A percentile compares a stretch with the other conserved stretches of the same genome.
Evolutionary conservation across 2,888 invertebrate species (phyloP).

Genomic region (Augochlorella aurata): DNA sequence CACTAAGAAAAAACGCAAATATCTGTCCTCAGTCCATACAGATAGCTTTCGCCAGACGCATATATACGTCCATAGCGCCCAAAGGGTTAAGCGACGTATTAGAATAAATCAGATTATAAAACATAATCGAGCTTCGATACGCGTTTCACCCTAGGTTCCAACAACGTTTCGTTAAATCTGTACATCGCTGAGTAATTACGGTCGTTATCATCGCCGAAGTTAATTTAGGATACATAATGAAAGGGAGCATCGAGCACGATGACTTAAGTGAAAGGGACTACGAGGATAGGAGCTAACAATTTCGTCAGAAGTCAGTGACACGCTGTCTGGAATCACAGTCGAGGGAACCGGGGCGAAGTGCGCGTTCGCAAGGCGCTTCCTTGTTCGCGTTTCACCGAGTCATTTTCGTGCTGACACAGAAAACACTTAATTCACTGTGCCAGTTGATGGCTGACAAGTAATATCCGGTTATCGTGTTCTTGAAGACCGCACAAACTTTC

Average conservation of each 20-base stretch:
- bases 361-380: conserved; percentile 28
- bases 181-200: no score
- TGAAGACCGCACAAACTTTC: conserved; percentile 66
- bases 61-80: no score
- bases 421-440: conserved; percentile 75
- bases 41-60: no score
- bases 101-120: no score
- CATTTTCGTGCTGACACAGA: conserved; percentile 69
- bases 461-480: conserved; percentile 77
- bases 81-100: no score
- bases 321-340: conserved; percentile 14
- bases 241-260: neutral
- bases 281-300: neutral
- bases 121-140: no score
- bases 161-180: no score
- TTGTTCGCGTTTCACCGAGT: conserved; percentile 54
- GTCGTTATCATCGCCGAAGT: no score
- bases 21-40: no score
- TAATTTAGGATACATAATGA: neutral
- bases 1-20: no score
- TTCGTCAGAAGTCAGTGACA: neutral
- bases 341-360: conserved; percentile 3
- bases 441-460: conserved; percentile 72
- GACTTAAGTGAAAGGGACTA: neutral
- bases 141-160: no score